Conservation (phyloP, 2,888 invertebrate species). For the Cataglyphis livida region DNA sequence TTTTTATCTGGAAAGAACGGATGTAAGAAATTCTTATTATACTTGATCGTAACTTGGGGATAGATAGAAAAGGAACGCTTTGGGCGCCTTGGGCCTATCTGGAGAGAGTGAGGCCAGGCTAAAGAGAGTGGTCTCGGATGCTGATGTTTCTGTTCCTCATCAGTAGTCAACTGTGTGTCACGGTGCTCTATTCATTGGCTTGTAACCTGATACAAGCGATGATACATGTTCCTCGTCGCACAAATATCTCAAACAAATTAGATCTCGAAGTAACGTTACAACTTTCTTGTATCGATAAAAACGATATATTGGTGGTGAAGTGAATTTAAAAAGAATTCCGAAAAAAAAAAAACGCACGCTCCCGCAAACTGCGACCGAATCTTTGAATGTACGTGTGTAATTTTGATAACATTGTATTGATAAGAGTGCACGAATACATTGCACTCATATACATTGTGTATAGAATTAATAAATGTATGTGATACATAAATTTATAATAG, state of each 20-base stretch:
- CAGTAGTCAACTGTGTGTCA: constrained; percentile 82
- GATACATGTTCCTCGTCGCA: neutral
- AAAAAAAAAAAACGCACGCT: neutral
- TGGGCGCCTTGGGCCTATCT: constrained; percentile 18
- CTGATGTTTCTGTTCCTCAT: constrained; percentile 82
- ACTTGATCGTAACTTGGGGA: constrained; percentile 44
- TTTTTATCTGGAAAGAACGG: constrained; percentile 29
- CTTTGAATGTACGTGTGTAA: neutral
- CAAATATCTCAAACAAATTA: neutral
- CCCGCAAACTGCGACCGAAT: neutral
- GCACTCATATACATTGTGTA: neutral
- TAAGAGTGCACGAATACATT: neutral
- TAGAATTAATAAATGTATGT: neutral
- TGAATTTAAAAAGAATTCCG: constrained; percentile 21
- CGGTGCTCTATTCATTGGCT: constrained; percentile 73
- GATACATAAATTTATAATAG: neutral
- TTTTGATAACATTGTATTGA: neutral
- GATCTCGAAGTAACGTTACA: neutral
- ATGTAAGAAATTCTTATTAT: constrained; percentile 26
- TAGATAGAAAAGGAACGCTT: constrained; percentile 56
- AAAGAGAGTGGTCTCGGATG: constrained; percentile 77
- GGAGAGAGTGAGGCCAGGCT: constrained; percentile 69
- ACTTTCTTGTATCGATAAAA: neutral
- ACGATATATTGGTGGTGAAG: neutral
- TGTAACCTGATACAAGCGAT: constrained; percentile 37